Evolutionary conservation across 2,888 invertebrate species (phyloP), one percentile per base, ranked within the genome.

Genomic region (Osedax frankpressi): DNA sequence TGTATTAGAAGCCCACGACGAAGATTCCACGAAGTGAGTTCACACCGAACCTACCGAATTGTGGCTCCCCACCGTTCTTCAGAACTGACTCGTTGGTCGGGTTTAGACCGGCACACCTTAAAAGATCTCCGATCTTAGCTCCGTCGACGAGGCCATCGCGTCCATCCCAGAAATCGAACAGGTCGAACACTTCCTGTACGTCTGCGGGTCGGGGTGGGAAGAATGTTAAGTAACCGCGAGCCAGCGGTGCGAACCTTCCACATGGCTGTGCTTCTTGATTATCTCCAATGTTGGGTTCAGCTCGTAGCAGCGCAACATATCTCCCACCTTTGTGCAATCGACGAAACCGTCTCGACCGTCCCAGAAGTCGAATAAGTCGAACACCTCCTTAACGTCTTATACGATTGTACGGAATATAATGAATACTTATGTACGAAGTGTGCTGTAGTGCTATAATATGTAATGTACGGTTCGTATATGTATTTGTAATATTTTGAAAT

Each of bases 311-410:
- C 80, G 70, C 29, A 80, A 76, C 2, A 80, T 74, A 71, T 80
- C 80, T 2, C 79, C 80, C 60, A 80, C 76, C 74, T 80, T 80
- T 59, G 75, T 73, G 3, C 75, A 79, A 71, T 80, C 80, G 2
- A 80, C 78, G 74, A 79, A 71, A n/a, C 80, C 80, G 73, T 80
- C 80, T 6, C 80, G 76, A 73, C 80, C 80, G 74, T 80, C 80
- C 80, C 80, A 80, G 75, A 80, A 80, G 73, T 80, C 80, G 74
- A 79, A 80, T n/a, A 80, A 76, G 76, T 80, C 80, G 76, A 80
- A 80, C 3, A 81, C 80, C 67, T 80, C 80, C 65, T 76, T 74
- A 1, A 79, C 79, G 73, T 80, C 80, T 80, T n/a, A n/a, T n/a
- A n/a, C n/a, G n/a, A n/a, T n/a, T n/a, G n/a, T n/a, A n/a, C n/a